Conservation (phyloP, 2,888 invertebrate species). For the Synanthedon myopaeformis region DNA sequence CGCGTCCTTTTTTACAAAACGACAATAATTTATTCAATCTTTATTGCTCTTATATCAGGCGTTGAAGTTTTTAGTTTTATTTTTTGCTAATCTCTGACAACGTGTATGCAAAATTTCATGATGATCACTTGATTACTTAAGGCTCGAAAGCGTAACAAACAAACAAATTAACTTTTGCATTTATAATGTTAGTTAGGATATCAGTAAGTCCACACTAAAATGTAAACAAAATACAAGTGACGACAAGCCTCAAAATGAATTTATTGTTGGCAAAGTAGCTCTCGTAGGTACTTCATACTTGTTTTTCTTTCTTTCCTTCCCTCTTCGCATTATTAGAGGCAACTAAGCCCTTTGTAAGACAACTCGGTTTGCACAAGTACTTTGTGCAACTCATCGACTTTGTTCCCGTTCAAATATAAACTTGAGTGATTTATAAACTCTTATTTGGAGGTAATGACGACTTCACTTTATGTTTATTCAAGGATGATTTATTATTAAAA, state of each 20-base stretch:
- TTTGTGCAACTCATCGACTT: slow-evolving; percentile 14
- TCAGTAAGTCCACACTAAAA: slow-evolving; percentile 13
- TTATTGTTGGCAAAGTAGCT: slow-evolving; percentile 37
- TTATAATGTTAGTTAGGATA: too few relatives aligned
- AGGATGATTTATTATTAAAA: too few relatives aligned
- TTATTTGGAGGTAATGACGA: background rate
- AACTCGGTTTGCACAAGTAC: slow-evolving; percentile 20
- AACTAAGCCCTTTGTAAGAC: slow-evolving; percentile 26
- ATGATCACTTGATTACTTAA: too few relatives aligned
- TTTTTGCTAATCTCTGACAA: too few relatives aligned
- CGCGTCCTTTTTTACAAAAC: too few relatives aligned
- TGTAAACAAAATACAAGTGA: slow-evolving; percentile 31
- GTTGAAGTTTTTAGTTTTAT: too few relatives aligned
- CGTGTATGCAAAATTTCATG: too few relatives aligned
- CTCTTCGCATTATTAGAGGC: slow-evolving; percentile 23
- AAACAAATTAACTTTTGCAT: too few relatives aligned
- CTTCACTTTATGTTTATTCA: background rate
- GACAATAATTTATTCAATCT: too few relatives aligned
- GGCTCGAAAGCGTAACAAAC: too few relatives aligned
- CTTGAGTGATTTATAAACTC: background rate
- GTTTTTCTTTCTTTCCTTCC: slow-evolving; percentile 27
- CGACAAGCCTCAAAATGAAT: slow-evolving; percentile 29
- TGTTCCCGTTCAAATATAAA: slow-evolving; percentile 5
- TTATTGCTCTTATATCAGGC: too few relatives aligned
- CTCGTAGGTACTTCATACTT: slow-evolving; percentile 28